Evolutionary conservation across 1,140 invertebrate species (phyloP).

Genomic region (Bombus haemorrhoidalis): DNA sequence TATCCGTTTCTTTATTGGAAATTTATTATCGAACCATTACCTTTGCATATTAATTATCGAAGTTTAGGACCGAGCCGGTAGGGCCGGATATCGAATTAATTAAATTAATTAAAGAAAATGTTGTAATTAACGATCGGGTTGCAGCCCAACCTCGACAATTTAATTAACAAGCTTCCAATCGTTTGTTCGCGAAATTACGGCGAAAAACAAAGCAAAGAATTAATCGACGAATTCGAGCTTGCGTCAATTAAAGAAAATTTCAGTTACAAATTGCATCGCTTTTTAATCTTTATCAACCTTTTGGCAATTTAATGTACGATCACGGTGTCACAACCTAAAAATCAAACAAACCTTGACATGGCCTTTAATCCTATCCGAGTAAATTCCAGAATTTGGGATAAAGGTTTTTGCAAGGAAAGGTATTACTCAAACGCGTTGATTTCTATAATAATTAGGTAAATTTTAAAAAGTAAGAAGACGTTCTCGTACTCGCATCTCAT

Average conservation of each 20-base stretch:
- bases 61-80: conserved; percentile 14
- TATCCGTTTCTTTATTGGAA: conserved; percentile 2
- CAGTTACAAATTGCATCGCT: background rate
- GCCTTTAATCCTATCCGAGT: too few relatives aligned
- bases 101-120: background rate
- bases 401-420: too few relatives aligned
- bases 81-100: conserved; percentile 2
- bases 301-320: background rate
- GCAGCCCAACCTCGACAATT: background rate
- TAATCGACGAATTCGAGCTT: background rate
- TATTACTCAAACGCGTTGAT: too few relatives aligned
- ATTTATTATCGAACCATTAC: conserved; percentile 23
- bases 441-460: too few relatives aligned
- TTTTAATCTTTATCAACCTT: too few relatives aligned
- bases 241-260: background rate
- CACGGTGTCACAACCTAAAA: background rate
- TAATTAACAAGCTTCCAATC: background rate
- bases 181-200: conserved; percentile 1
- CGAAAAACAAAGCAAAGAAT: background rate
- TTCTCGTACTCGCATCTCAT: too few relatives aligned
- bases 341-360: background rate
- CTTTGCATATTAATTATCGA: conserved; percentile 28
- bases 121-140: background rate
- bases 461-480: too few relatives aligned
- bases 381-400: too few relatives aligned